Percentiles rank a stretch among this genome's conserved stretches.
These are phyloP conservation scores for Megaleporinus macrocephalus DNA, from an alignment of 2,113 vertebrate genomes.

Conservation along the genomic window DNA sequence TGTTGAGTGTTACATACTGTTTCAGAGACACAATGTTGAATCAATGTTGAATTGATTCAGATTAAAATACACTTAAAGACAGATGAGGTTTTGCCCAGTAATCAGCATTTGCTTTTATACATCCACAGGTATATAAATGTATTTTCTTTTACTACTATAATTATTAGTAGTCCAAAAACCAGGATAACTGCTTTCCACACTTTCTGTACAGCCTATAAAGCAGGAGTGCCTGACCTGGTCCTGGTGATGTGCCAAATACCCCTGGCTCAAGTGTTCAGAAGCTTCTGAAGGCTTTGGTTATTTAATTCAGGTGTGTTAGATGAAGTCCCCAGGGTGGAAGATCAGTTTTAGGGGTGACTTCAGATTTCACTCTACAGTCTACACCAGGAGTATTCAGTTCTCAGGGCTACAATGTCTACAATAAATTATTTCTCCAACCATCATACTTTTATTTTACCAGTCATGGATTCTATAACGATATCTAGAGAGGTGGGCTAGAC, in stretches of 20 bases:
- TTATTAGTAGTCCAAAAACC: neutral
- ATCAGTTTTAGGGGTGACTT: neutral
- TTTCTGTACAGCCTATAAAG: too few species aligned
- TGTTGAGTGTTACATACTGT: constrained; percentile 55
- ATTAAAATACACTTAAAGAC: constrained; percentile 39
- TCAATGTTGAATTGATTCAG: constrained; percentile 39
- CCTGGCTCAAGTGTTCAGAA: too few species aligned
- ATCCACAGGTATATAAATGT: neutral
- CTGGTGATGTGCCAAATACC: too few species aligned
- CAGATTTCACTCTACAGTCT: neutral
- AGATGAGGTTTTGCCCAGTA: constrained; percentile 28
- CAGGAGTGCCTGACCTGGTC: too few species aligned
- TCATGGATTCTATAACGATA: neutral
- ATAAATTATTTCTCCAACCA: constrained; percentile 21
- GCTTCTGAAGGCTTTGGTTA: neutral
- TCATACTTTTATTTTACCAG: neutral
- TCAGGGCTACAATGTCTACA: neutral
- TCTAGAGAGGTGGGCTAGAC: neutral
- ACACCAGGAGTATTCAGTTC: constrained; percentile 17
- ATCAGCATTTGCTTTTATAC: too few species aligned
- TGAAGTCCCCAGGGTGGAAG: neutral
- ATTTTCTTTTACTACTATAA: neutral
- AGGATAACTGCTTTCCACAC: neutral
- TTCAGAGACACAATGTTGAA: constrained; percentile 52
- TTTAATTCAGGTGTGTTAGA: neutral